Evolutionary conservation across 2,888 invertebrate genomes (phyloP).

Genomic region (Trachelus troglodyta): DNA sequence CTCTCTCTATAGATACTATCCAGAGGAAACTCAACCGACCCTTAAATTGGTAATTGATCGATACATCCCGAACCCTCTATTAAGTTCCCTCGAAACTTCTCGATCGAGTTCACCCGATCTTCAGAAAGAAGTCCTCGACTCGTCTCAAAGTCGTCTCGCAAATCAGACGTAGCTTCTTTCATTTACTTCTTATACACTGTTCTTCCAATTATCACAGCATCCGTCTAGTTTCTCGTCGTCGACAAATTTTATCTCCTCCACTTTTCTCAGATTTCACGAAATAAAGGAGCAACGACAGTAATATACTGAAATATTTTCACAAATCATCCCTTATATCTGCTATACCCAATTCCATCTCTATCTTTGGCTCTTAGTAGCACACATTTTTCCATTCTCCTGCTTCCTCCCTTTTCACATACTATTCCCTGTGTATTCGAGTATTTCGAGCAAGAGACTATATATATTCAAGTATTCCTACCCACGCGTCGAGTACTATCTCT

Average conservation of each 20-base stretch:
- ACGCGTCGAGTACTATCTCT: not conserved
- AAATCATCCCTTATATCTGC: not conserved
- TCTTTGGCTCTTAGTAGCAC: not conserved
- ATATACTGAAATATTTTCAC: not conserved
- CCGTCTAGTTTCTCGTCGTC: not conserved
- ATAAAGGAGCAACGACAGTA: not conserved
- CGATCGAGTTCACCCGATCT: not conserved
- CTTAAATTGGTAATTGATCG: not conserved
- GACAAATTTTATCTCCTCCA: not conserved
- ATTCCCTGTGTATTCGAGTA: not conserved
- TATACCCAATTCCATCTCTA: not conserved
- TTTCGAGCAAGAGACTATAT: not conserved
- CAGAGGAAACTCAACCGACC: not conserved
- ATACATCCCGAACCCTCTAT: not conserved
- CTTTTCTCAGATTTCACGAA: not conserved
- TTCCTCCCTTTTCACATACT: not conserved
- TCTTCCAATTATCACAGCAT: not conserved
- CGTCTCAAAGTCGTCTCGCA: not conserved
- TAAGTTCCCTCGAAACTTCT: not conserved
- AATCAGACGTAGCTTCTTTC: not conserved
- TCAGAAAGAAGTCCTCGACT: not conserved
- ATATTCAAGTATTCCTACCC: not conserved
- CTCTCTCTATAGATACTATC: not conserved
- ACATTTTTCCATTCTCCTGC: not conserved
- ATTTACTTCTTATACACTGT: not conserved